phyloP scores from a whole-genome alignment of 2,888 invertebrate species.

The Conistra vaccinii region DNA sequence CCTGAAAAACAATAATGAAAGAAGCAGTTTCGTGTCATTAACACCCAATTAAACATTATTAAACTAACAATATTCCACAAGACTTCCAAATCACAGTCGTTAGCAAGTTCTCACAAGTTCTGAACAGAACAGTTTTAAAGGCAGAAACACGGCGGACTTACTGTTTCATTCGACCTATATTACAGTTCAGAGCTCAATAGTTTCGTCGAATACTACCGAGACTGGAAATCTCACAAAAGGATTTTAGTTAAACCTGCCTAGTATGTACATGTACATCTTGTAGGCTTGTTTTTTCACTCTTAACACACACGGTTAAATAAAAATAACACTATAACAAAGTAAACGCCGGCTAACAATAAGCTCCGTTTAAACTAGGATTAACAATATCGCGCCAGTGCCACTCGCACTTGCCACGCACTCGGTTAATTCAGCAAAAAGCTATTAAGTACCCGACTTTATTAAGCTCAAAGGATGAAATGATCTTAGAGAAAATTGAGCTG shows the following conservation, averaged over 20 bases:
- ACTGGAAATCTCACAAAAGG: neutral
- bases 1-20: no score
- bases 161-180: conserved; percentile 15
- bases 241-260: neutral
- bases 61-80: neutral
- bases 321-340: neutral
- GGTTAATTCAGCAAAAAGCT: conserved; percentile 51
- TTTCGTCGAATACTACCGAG: conserved; percentile 9
- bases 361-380: conserved; percentile 17
- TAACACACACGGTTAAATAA: neutral
- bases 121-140: conserved; percentile 14
- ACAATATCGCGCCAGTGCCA: conserved; percentile 1
- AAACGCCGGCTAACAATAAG: conserved; percentile 15
- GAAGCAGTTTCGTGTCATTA: neutral
- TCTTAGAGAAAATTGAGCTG: conserved; percentile 49
- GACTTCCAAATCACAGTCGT: conserved; percentile 21
- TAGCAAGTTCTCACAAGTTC: conserved; percentile 20
- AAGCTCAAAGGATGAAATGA: conserved; percentile 39
- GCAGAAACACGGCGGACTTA: neutral
- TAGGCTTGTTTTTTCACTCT: neutral
- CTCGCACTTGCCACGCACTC: conserved; percentile 24
- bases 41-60: conserved; percentile 6
- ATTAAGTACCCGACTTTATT: conserved; percentile 40
- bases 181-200: neutral
- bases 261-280: no score